A percentile compares a stretch with the other conserved stretches of the same genome.
Evolutionary conservation across 2,888 invertebrate genomes (phyloP).

Genomic region (Smittia sp.): DNA sequence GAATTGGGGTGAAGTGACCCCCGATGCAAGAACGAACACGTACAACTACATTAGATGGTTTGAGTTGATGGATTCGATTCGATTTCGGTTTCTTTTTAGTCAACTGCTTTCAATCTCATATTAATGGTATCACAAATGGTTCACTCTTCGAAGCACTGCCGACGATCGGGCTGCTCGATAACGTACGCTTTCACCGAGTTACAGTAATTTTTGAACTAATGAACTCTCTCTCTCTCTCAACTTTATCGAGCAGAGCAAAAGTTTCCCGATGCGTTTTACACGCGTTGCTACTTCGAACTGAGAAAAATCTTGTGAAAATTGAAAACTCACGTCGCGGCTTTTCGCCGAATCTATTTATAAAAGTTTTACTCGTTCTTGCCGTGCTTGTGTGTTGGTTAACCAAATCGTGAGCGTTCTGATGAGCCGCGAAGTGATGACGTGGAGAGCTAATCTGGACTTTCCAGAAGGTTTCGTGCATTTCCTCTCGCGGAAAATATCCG

Average conservation of each 20-base stretch:
- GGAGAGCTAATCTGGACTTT: neutral
- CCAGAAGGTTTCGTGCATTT: neutral
- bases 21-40: conserved; percentile 15
- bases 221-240: neutral
- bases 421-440: neutral
- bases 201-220: neutral
- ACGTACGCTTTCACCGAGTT: neutral
- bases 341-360: conserved; percentile 29
- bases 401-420: neutral
- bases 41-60: conserved; percentile 37
- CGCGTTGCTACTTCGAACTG: conserved; percentile 39
- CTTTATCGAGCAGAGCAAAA: neutral
- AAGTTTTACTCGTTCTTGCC: neutral
- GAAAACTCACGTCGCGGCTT: conserved; percentile 25
- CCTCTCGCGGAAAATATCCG: too few species aligned
- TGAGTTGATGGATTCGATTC: conserved; percentile 25
- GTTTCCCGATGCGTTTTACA: conserved; percentile 38
- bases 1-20: neutral
- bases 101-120: conserved; percentile 31
- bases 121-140: conserved; percentile 33
- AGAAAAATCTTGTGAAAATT: conserved; percentile 33
- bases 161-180: too few species aligned
- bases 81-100: conserved; percentile 25
- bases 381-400: neutral
- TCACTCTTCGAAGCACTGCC: conserved; percentile 23